phyloP scores from a whole-genome alignment of 2,888 invertebrate genomes.

The Eucera pruinosa region DNA sequence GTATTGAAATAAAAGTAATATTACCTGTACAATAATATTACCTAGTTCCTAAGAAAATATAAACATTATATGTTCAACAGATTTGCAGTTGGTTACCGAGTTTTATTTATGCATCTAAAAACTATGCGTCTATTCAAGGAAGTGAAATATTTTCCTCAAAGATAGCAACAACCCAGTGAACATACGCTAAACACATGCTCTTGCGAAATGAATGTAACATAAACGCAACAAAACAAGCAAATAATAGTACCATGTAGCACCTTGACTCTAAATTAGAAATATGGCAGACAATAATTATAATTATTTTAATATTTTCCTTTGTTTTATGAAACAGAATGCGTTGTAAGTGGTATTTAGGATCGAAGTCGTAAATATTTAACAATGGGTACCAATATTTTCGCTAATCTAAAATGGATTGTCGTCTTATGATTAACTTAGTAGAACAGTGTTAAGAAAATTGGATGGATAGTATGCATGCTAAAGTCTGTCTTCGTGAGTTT shows the following conservation, averaged over 20 bases:
- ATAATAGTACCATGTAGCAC: slow-evolving; percentile 65
- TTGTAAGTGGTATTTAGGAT: not conserved
- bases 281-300: slow-evolving; percentile 41
- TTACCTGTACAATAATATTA: slow-evolving; percentile 41
- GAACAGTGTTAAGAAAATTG: not conserved
- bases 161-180: slow-evolving; percentile 76
- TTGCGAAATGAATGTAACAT: slow-evolving; percentile 74
- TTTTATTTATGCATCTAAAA: slow-evolving; percentile 12
- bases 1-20: too few relatives aligned
- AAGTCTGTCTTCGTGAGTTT: not conserved
- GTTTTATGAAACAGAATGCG: not conserved
- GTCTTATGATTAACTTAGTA: not conserved
- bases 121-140: slow-evolving; percentile 25
- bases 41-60: not conserved
- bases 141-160: slow-evolving; percentile 29
- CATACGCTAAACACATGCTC: slow-evolving; percentile 77
- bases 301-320: slow-evolving; percentile 8
- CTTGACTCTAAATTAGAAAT: slow-evolving; percentile 43
- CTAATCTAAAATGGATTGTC: slow-evolving; percentile 18
- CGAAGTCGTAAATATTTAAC: slow-evolving; percentile 18
- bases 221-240: slow-evolving; percentile 71
- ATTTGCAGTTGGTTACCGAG: slow-evolving; percentile 3
- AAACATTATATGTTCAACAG: not conserved
- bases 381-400: slow-evolving; percentile 3
- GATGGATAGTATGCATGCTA: slow-evolving; percentile 13